phyloP scores from a whole-genome alignment of 2,797 vertebrate species.

The Notolabrus celidotus region DNA sequence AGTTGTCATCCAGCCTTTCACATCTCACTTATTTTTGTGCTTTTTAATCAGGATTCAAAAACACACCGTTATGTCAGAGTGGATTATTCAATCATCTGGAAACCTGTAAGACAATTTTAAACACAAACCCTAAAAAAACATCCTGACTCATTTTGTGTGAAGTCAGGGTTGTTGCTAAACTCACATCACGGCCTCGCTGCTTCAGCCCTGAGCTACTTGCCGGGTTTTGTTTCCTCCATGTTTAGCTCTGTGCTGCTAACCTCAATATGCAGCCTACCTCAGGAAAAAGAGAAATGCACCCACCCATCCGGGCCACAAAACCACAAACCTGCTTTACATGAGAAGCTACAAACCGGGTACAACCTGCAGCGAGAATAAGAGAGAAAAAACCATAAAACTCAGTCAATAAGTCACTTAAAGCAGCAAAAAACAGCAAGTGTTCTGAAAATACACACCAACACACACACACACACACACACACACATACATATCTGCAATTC shows the following conservation, averaged over 20 bases:
- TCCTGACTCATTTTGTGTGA: neutral
- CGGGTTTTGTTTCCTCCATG: constrained; percentile 46
- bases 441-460: neutral
- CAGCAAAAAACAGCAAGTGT: constrained; percentile 41
- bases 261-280: constrained; percentile 63
- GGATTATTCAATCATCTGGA: too few species aligned
- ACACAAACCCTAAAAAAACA: neutral
- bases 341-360: constrained; percentile 23
- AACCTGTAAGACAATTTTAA: too few species aligned
- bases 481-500: constrained; percentile 40
- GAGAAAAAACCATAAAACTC: constrained; percentile 66
- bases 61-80: too few species aligned
- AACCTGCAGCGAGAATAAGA: constrained; percentile 39
- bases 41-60: neutral
- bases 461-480: neutral
- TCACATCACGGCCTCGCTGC: constrained; percentile 24
- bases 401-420: constrained; percentile 62
- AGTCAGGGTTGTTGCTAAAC: constrained; percentile 33
- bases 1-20: neutral
- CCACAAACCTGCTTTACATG: constrained; percentile 62
- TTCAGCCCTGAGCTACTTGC: neutral
- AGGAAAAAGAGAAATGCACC: constrained; percentile 72
- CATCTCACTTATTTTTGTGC: too few species aligned
- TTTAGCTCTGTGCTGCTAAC: constrained; percentile 60
- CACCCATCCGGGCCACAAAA: constrained; percentile 83